Percentiles rank a stretch among this genome's conserved stretches.
These are phyloP conservation scores for Pedicia rivosa DNA, from an alignment of 2,888 invertebrate species.

Conservation along the genomic window DNA sequence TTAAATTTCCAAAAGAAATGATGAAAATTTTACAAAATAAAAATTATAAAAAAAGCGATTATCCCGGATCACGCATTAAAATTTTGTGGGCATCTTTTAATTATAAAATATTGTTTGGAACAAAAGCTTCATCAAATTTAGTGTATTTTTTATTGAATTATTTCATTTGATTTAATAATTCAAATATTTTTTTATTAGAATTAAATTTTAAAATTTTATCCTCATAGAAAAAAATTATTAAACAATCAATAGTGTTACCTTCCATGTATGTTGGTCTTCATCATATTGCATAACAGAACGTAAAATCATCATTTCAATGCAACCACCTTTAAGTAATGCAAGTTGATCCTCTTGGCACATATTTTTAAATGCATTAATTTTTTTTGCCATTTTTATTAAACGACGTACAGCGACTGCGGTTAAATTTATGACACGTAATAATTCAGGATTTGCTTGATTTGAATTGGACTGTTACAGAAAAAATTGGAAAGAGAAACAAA, in stretches of 20 bases:
- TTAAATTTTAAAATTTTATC: no score
- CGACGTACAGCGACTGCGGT: conserved; percentile 85
- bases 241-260: conserved; percentile 37
- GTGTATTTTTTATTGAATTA: no score
- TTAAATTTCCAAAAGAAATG: no score
- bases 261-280: conserved; percentile 77
- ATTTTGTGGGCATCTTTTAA: no score
- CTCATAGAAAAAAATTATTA: no score
- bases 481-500: not conserved
- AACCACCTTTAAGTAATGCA: conserved; percentile 54
- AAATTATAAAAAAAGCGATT: no score
- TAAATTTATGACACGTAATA: conserved; percentile 74
- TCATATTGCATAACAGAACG: conserved; percentile 87
- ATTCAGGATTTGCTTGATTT: conserved; percentile 42
- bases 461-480: conserved; percentile 12
- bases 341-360: conserved; percentile 93
- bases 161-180: no score
- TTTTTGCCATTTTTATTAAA: conserved; percentile 70
- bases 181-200: no score
- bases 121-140: not conserved
- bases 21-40: no score
- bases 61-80: no score
- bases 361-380: conserved; percentile 76
- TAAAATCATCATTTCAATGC: conserved; percentile 92
- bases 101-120: not conserved